A percentile compares a stretch with the other conserved stretches of the same genome.
phyloP scores from a whole-genome alignment of 2,888 invertebrate species.

The Drosophila stalkeri region DNA sequence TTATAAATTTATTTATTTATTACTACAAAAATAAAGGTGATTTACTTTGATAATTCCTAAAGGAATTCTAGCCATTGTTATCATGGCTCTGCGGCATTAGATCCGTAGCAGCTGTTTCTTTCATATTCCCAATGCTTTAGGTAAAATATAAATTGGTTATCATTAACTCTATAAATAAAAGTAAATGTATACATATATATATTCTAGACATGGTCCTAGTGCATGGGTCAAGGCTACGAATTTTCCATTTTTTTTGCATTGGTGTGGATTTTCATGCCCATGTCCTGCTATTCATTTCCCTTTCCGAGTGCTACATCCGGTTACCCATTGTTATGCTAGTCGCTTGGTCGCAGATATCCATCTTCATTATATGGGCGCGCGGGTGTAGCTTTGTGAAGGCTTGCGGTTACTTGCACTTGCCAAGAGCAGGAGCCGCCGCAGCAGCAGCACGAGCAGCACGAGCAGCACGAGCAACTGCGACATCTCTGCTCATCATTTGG shows the following conservation, averaged over 20 bases:
- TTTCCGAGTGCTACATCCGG: conserved; percentile 77
- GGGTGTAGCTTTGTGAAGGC: conserved; percentile 27
- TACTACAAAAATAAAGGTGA: neutral
- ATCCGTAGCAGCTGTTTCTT: neutral
- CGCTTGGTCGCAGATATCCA: conserved; percentile 54
- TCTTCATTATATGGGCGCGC: conserved; percentile 57
- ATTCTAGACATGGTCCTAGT: neutral
- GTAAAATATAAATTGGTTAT: conserved; percentile 10
- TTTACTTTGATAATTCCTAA: neutral
- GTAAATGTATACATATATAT: neutral
- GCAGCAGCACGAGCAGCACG: neutral
- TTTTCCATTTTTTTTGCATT: conserved; percentile 27
- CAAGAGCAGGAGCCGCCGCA: conserved; percentile 37
- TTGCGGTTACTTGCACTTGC: conserved; percentile 68
- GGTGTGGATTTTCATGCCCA: conserved; percentile 45
- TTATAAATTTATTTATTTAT: too few species aligned
- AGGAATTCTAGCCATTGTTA: too few species aligned
- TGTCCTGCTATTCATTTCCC: conserved; percentile 78
- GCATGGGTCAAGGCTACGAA: conserved; percentile 29
- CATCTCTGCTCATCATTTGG: conserved; percentile 24
- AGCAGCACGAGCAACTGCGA: conserved; percentile 2
- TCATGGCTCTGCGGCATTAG: neutral
- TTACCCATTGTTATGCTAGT: conserved; percentile 67
- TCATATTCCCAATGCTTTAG: neutral
- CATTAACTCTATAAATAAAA: neutral